Evolutionary conservation across 30 jellyfish, hydroid and myxozoan species (phyloP), one percentile per base, ranked within the genome.

Genomic region (Rhopilema esculentum): DNA sequence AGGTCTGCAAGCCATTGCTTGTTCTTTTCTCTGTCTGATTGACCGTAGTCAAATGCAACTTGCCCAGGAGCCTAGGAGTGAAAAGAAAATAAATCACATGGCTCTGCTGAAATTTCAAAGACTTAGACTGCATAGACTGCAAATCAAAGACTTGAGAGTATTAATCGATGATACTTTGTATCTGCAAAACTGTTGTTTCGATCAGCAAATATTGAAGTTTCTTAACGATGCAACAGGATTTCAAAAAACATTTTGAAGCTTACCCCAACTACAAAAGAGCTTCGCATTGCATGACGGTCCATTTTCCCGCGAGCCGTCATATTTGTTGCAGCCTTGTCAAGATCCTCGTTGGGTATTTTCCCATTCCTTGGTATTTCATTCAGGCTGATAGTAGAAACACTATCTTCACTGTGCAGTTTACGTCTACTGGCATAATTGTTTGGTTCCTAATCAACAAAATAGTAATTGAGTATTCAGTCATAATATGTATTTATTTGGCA

Each of bases 191-290:
- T n/a, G n/a, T n/a, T n/a, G n/a, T n/a, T n/a, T n/a, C n/a, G n/a
- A n/a, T n/a, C n/a, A n/a, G n/a, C n/a, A n/a, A n/a, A n/a, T n/a
- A n/a, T n/a, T n/a, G n/a, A n/a, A n/a, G n/a, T n/a, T n/a, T n/a
- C n/a, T n/a, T n/a, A n/a, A n/a, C n/a, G n/a, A n/a, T n/a, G n/a
- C n/a, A n/a, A n/a, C n/a, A n/a, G n/a, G n/a, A n/a, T n/a, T n/a
- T n/a, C n/a, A n/a, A n/a, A n/a, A n/a, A n/a, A n/a, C n/a, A n/a
- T n/a, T 12, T 40, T 12, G 12, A 40, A 18, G 40, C 84, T 57
- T 52, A 85, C 94, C 30, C 94, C 94, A 74, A 85, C 70, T 1
- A 87, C 94, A 75, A 85, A 85, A 7, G 94, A 85, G 31, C 94
- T 85, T 16, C 94, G 88, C 94, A 85, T 85, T 1, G 94, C 94